Percentiles rank a stretch among this genome's conserved stretches.
Evolutionary conservation across 2,113 vertebrate genomes (phyloP).

Genomic region (cattle (Bos taurus)): DNA sequence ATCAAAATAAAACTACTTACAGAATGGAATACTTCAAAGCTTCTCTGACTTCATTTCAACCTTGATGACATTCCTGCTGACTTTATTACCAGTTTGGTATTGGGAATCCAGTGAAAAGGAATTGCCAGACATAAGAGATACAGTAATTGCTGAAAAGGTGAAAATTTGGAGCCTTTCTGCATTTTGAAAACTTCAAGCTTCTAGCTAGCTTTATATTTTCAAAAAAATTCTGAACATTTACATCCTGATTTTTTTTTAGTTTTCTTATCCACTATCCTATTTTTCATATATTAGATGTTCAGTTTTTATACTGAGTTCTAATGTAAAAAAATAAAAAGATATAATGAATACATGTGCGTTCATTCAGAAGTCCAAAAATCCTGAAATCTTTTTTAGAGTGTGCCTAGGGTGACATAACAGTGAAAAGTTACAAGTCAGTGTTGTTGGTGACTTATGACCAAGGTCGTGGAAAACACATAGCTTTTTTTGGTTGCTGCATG

Average conservation of each 20-base stretch:
- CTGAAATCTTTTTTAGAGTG: slow-evolving; percentile 54
- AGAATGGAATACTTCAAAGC: background rate
- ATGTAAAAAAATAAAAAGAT: background rate
- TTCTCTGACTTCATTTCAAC: background rate
- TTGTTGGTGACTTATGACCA: slow-evolving; percentile 81
- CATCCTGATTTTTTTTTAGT: background rate
- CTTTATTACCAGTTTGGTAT: background rate
- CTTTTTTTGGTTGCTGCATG: slow-evolving; percentile 80
- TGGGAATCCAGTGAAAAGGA: background rate
- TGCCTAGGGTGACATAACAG: slow-evolving; percentile 57
- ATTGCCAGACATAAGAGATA: background rate
- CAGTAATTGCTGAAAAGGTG: background rate
- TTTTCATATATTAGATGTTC: background rate
- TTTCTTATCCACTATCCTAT: background rate
- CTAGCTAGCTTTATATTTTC: background rate
- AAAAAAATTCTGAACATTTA: background rate
- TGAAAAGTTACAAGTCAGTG: slow-evolving; percentile 70
- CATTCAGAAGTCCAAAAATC: slow-evolving; percentile 36
- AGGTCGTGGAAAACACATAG: slow-evolving; percentile 80
- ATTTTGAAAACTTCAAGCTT: background rate
- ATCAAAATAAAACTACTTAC: slow-evolving; percentile 8
- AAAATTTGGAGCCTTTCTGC: background rate
- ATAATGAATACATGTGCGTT: background rate
- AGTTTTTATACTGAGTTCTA: background rate
- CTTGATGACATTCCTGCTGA: slow-evolving; percentile 16